A percentile compares a stretch with the other conserved stretches of the same genome.
Conservation (phyloP, 2,888 invertebrate species). For the Loripinus fragilis region DNA sequence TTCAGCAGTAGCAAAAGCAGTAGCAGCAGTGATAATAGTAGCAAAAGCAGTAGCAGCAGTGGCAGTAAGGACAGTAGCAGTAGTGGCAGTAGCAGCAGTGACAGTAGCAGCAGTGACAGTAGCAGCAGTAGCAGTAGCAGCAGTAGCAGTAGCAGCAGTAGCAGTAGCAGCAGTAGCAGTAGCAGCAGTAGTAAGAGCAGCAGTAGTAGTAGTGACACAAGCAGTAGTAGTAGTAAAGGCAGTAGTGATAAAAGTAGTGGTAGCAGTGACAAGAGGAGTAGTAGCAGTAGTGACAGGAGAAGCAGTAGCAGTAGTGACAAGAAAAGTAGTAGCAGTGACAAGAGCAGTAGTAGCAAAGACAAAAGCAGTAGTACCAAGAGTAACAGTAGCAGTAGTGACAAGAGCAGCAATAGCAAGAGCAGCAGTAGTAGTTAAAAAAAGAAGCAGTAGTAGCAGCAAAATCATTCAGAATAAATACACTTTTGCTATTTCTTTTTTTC, state of each 20-base stretch:
- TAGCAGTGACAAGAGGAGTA: too few species aligned
- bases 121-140: constrained; percentile 17
- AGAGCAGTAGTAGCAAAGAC: too few species aligned
- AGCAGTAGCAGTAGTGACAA: background rate
- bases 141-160: constrained; percentile 20
- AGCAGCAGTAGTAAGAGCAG: constrained; percentile 15
- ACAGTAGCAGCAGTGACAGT: constrained; percentile 4
- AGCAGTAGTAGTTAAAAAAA: too few species aligned
- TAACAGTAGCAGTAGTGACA: too few species aligned
- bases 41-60: too few species aligned
- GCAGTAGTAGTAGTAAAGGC: background rate
- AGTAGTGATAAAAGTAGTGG: too few species aligned
- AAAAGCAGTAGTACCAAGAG: background rate
- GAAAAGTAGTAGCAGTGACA: background rate
- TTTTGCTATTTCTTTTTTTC: too few species aligned
- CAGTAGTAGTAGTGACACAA: background rate
- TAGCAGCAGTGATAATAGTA: constrained; percentile 2
- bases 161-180: constrained; percentile 10
- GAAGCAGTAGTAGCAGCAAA: too few species aligned
- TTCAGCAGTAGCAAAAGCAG: background rate
- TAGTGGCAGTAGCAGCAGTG: background rate
- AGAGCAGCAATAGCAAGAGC: too few species aligned
- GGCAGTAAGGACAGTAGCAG: constrained; percentile 10
- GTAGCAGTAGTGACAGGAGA: too few species aligned
- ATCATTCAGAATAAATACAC: too few species aligned